Conservation (phyloP, 2,797 vertebrate genomes). For the Hippopotamyrus pictus region DNA sequence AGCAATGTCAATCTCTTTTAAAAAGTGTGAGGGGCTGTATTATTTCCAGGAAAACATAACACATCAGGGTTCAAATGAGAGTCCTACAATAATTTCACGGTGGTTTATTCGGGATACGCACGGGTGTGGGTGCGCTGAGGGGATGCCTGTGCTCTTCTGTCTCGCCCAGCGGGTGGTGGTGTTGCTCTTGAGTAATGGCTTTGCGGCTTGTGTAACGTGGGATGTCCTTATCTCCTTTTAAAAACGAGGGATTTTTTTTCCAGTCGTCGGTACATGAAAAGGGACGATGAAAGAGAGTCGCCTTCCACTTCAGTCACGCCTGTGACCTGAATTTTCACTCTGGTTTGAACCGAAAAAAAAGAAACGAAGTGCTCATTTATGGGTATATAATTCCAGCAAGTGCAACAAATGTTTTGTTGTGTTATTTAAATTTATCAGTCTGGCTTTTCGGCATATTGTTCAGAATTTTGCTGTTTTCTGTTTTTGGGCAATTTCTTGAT, state of each 20-base stretch:
- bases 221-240: not conserved
- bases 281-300: not conserved
- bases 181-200: not conserved
- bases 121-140: not conserved
- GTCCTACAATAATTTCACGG: not conserved
- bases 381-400: not conserved
- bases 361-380: not conserved
- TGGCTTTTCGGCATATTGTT: not conserved
- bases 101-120: not conserved
- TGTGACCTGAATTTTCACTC: not conserved
- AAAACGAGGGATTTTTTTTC: not conserved
- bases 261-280: not conserved
- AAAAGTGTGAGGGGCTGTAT: not conserved
- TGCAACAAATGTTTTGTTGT: not conserved
- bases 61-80: not conserved
- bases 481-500: not conserved
- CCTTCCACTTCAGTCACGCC: not conserved
- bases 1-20: not conserved
- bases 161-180: slow-evolving; percentile 1
- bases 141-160: not conserved
- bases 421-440: not conserved
- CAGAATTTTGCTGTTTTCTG: not conserved
- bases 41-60: not conserved
- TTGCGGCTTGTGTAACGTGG: not conserved
- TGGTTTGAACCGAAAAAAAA: not conserved